A percentile compares a stretch with the other conserved stretches of the same genome.
phyloP scores from a whole-genome alignment of 2,797 vertebrate genomes.

The Onychomys torridus region DNA sequence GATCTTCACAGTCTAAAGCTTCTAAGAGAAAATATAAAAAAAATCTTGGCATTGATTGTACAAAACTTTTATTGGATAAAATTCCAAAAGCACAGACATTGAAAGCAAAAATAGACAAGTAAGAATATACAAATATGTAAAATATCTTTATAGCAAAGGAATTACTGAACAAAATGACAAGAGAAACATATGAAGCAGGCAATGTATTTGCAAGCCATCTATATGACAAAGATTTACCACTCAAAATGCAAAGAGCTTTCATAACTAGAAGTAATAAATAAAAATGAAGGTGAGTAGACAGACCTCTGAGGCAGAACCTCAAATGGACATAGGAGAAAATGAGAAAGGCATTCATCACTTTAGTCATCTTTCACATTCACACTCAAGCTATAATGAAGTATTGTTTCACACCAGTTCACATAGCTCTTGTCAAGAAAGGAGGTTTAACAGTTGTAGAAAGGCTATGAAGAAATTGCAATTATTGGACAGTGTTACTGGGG shows the following conservation, averaged over 20 bases:
- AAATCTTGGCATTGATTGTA: not conserved
- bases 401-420: not conserved
- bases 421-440: not conserved
- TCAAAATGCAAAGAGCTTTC: not conserved
- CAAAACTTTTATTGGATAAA: not conserved
- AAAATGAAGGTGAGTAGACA: not conserved
- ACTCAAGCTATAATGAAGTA: not conserved
- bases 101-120: not conserved
- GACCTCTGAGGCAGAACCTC: not conserved
- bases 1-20: not conserved
- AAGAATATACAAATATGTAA: not conserved
- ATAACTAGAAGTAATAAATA: not conserved
- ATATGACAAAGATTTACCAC: not conserved
- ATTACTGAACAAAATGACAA: not conserved
- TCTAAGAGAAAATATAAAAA: not conserved
- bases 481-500: not conserved
- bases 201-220: not conserved
- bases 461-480: not conserved
- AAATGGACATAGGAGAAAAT: not conserved
- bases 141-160: not conserved
- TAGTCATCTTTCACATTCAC: not conserved
- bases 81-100: not conserved
- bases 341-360: not conserved
- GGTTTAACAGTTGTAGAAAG: not conserved
- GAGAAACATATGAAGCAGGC: not conserved